phyloP scores from a whole-genome alignment of 1,140 invertebrate genomes.

The Phenacoccus solenopsis region DNA sequence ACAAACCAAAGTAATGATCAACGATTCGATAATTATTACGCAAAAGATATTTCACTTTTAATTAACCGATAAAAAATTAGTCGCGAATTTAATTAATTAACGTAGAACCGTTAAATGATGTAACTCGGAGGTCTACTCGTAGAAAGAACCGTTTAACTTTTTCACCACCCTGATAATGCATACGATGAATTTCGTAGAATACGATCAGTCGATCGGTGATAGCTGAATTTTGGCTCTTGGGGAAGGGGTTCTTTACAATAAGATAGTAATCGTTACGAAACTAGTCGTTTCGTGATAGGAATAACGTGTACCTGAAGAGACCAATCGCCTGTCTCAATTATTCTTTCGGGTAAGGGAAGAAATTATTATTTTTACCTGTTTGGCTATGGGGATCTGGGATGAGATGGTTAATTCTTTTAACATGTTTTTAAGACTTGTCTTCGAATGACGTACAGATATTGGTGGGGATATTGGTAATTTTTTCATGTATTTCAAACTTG shows the following conservation, averaged over 20 bases:
- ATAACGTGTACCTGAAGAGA: not conserved
- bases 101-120: not conserved
- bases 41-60: no score
- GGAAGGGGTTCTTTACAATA: conserved; percentile 16
- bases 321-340: no score
- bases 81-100: not conserved
- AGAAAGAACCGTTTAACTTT: not conserved
- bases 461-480: no score
- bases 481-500: no score
- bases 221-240: not conserved
- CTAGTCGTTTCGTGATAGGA: not conserved
- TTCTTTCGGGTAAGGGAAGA: no score
- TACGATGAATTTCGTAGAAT: not conserved
- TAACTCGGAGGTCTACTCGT: not conserved
- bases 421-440: no score
- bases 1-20: no score
- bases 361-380: no score
- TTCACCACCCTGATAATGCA: not conserved
- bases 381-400: no score
- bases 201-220: not conserved
- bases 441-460: no score
- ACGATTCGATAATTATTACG: no score
- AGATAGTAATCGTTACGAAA: not conserved
- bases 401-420: no score
- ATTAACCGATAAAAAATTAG: not conserved